Base-by-base conservation (phyloP, 53 echinoderm and acorn worm genomes). In the Hippasteria phrygiana region DNA sequence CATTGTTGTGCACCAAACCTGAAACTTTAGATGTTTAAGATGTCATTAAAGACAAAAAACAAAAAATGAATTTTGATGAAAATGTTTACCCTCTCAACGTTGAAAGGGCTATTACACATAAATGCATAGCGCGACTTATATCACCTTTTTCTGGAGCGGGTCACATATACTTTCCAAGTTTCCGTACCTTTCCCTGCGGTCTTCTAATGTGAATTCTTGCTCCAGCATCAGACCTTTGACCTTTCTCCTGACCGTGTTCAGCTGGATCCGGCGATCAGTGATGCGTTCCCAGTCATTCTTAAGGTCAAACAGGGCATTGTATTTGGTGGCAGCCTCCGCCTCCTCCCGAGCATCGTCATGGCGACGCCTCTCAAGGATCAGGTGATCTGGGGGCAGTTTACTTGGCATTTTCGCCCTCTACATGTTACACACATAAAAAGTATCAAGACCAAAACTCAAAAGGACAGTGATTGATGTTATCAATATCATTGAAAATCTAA, bases 321-420 rank as follows among this genome's bases (percentile, higher is more conserved):
- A 99, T 76, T 94, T 96, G 50, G 95, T 95, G 43, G 63, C 90
- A 11, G 99, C 94, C 70, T 75, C 99, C 12, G 99, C 99, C 62
- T 96, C 96, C 77, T 99, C 96, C 11, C 96, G 75, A 31, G 92
- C 89, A 87, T 96, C 96, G 69, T 99, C 99, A 59, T 94, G 91
- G 18, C 94, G 92, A 37, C 98, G 78, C 36, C 95, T 74, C 76
- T 99, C 94, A 43, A 95, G 74, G 56, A 95, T 99, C 42, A 99
- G 83, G 69, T 99, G 99, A 70, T 95, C 95, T 84, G 99, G 93
- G 6, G 99, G 96, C 2, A 88, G 90, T 43, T 99, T 96, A 77
- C 95, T 96, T 32, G 99, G 99, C 94, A 96, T 96, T 90, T 99
- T 99, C 26, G 99, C 99, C 67, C 96, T 94, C 99, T 99, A 91